Percentiles rank a stretch among this genome's conserved stretches.
These are phyloP conservation scores for Uropsilus gracilis DNA, from an alignment of 2,113 vertebrate genomes.

Conservation along the genomic window DNA sequence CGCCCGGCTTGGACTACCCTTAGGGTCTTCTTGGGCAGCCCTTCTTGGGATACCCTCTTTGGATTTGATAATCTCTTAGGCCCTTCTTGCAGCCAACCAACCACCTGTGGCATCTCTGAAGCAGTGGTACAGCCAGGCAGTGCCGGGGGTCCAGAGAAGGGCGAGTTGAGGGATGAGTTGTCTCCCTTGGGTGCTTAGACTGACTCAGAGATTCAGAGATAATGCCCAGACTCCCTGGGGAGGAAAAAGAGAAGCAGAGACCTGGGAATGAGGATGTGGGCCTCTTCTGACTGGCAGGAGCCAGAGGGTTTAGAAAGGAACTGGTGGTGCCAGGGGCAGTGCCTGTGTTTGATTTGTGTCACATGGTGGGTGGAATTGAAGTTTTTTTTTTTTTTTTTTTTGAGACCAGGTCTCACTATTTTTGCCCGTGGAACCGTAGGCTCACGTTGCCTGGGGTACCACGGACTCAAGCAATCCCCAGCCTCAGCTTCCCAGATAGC, in stretches of 20 bases:
- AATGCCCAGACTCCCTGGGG: not conserved
- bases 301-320: not conserved
- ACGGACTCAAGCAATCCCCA: too few species aligned
- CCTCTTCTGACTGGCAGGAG: not conserved
- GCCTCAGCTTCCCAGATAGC: too few species aligned
- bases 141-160: not conserved
- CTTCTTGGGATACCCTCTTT: not conserved
- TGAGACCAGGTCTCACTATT: too few species aligned
- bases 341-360: not conserved
- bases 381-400: too few species aligned
- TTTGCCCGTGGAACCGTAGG: too few species aligned
- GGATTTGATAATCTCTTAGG: not conserved
- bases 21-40: too few species aligned
- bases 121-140: not conserved
- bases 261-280: not conserved
- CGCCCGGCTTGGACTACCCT: too few species aligned
- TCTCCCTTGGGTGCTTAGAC: not conserved
- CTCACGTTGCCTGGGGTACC: too few species aligned
- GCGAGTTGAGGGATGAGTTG: not conserved
- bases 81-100: not conserved
- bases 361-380: fast-evolving
- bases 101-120: fast-evolving
- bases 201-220: not conserved
- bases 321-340: fast-evolving
- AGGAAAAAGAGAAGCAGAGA: not conserved